Base-by-base conservation (phyloP, 2,888 invertebrate genomes). In the Cheilosia urbana region DNA sequence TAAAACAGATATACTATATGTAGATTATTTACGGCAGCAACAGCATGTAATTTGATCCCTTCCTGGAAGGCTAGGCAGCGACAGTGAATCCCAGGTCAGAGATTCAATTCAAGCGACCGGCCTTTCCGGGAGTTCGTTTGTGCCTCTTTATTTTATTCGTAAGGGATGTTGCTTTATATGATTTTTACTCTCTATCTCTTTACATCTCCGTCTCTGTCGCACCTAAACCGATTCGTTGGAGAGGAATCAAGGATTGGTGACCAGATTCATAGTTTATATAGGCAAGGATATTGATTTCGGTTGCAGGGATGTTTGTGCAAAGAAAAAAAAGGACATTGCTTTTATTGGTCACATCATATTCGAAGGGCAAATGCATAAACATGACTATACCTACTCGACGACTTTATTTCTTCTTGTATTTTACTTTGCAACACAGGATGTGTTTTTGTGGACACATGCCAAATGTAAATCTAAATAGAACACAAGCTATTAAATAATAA, bases 91-190 rank as follows among this genome's bases (percentile, higher is more conserved):
- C 58, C 79, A 87, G 87, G 80, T 75, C 71, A 68, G 58, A 68
- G 58, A 58, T 57, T 58, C 55, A 63, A 3, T 30, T 62, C 53
- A 58, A 42, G 1, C 63, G 51, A 84, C 62, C 81, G 76, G 88
- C 66, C 87, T 87, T 88, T 66, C 80, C 80, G 80, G 82, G 80
- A 62, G 78, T 76, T 75, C 71, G 75, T 76, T 88, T 89, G 88
- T 89, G 87, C 80, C 71, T 71, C 60, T 80, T 84, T 76, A 84
- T 84, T 80, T 84, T 76, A 84, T 84, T 84, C 69, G 71, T 53
- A 55, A 80, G 75, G 84, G 84, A 84, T 84, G 80, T 71, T 79
- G 40, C 65, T 79, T 75, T 65, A 79, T 75, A 79, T 63, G 55
- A 60, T 45, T 27, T 15, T 51, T 21, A 27, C 37, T 15, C 2